These are phyloP conservation scores for Eupristina koningsbergeri DNA, from an alignment of 1,140 invertebrate genomes.

Conservation along the genomic window DNA sequence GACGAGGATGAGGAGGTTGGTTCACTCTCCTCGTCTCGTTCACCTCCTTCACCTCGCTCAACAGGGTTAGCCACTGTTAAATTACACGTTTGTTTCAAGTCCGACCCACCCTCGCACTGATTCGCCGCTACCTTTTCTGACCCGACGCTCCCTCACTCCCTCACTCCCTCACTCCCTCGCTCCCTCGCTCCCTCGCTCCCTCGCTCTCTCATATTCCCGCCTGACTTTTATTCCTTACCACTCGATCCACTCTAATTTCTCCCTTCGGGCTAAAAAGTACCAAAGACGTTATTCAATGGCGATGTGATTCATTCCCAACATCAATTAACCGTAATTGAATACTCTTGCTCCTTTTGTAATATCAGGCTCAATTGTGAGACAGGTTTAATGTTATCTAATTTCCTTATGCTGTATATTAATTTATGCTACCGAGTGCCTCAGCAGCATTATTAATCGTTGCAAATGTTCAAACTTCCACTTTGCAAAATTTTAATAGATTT, in stretches of 20 bases:
- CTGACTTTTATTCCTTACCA: background rate
- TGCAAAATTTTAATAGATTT: too few species aligned
- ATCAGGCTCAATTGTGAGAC: background rate
- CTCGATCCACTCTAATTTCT: background rate
- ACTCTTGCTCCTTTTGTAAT: background rate
- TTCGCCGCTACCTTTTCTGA: constrained; percentile 54
- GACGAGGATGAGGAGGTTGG: background rate
- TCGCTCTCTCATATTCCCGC: background rate
- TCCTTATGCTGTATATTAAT: background rate
- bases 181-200: constrained; percentile 51
- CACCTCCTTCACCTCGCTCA: constrained; percentile 32
- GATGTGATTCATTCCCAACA: background rate
- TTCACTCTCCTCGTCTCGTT: constrained; percentile 30
- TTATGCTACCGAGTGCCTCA: background rate
- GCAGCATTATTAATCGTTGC: too few species aligned
- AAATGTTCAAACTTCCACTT: too few species aligned
- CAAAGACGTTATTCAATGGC: background rate
- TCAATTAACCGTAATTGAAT: background rate
- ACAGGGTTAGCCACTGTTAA: constrained; percentile 66
- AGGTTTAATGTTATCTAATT: background rate
- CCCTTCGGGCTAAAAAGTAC: background rate
- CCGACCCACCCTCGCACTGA: constrained; percentile 53
- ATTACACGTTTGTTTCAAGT: constrained; percentile 71
- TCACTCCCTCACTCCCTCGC: constrained; percentile 51
- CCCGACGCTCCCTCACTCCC: constrained; percentile 58